These are phyloP conservation scores for Discoglossus pictus DNA, from an alignment of 2,797 vertebrate species.

Conservation along the genomic window DNA sequence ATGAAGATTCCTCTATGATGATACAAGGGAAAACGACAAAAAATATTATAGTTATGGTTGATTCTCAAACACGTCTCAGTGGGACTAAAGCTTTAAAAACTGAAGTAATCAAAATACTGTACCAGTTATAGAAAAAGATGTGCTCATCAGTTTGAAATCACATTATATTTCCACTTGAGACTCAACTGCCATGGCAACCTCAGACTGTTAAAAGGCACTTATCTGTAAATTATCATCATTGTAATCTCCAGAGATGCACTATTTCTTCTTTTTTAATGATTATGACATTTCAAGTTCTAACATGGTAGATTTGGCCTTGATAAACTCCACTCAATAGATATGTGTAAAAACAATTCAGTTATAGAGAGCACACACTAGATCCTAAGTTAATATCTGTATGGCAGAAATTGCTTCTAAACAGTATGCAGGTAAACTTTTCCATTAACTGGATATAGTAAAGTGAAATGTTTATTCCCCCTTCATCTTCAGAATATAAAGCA, in stretches of 20 bases:
- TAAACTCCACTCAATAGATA: slow-evolving; percentile 12
- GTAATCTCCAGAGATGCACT: slow-evolving; percentile 39
- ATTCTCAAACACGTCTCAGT: too few species aligned
- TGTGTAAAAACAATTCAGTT: slow-evolving; percentile 7
- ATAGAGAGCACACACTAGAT: neutral
- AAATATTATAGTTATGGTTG: too few species aligned
- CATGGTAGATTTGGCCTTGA: slow-evolving; percentile 19
- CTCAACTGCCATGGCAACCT: slow-evolving; percentile 44
- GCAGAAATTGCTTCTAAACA: too few species aligned
- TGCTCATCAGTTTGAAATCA: slow-evolving; percentile 33
- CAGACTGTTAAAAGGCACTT: slow-evolving; percentile 43
- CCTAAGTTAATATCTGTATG: too few species aligned
- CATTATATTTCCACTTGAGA: slow-evolving; percentile 47
- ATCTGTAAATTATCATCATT: slow-evolving; percentile 44
- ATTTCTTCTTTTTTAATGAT: slow-evolving; percentile 32
- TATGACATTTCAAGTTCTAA: slow-evolving; percentile 39
- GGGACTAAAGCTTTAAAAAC: slow-evolving; percentile 21
- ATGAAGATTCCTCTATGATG: too few species aligned
- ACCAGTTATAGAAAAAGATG: slow-evolving; percentile 26
- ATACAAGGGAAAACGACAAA: too few species aligned
- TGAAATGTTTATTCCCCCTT: too few species aligned
- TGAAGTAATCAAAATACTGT: slow-evolving; percentile 31
- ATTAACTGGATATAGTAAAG: too few species aligned
- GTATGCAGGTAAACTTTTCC: too few species aligned
- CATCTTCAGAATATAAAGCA: too few species aligned